A percentile compares a stretch with the other conserved stretches of the same genome.
Evolutionary conservation across 2,888 invertebrate genomes (phyloP).

Genomic region (Netelia virgata): DNA sequence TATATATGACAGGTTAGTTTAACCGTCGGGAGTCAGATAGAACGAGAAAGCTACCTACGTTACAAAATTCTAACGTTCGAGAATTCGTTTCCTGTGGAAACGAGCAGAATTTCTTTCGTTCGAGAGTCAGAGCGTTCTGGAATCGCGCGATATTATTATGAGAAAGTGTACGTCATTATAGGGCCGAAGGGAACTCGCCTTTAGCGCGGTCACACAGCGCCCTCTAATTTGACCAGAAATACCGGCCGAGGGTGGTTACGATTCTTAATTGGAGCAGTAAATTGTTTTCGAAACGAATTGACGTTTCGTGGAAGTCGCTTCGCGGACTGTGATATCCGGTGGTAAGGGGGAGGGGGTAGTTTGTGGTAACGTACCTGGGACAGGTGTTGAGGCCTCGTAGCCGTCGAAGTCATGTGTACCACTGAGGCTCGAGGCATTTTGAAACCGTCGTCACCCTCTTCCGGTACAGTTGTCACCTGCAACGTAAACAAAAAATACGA

Average conservation of each 20-base stretch:
- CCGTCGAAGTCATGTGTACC: conserved; percentile 84
- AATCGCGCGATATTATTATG: conserved; percentile 46
- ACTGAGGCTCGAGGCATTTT: conserved; percentile 83
- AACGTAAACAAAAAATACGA: conserved; percentile 67
- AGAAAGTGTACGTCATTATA: conserved; percentile 23
- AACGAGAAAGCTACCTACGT: background rate
- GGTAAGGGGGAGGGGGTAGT: background rate
- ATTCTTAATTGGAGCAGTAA: conserved; percentile 38
- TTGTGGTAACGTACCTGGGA: conserved; percentile 79
- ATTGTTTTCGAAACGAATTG: conserved; percentile 36
- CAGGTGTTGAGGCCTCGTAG: conserved; percentile 83
- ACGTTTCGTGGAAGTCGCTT: conserved; percentile 30
- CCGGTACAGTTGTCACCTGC: conserved; percentile 83
- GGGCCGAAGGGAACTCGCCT: background rate
- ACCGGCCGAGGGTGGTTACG: conserved; percentile 1
- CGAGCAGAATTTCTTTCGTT: background rate
- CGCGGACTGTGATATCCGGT: background rate
- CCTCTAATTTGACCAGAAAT: conserved; percentile 50
- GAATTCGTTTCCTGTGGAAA: no score
- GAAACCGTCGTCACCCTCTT: conserved; percentile 82
- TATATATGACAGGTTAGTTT: background rate
- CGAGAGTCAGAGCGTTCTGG: background rate
- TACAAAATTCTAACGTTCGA: no score
- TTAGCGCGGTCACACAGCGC: conserved; percentile 13
- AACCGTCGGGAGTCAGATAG: background rate